Base-by-base conservation (phyloP, 1,140 invertebrate genomes). In the Apis florea region DNA sequence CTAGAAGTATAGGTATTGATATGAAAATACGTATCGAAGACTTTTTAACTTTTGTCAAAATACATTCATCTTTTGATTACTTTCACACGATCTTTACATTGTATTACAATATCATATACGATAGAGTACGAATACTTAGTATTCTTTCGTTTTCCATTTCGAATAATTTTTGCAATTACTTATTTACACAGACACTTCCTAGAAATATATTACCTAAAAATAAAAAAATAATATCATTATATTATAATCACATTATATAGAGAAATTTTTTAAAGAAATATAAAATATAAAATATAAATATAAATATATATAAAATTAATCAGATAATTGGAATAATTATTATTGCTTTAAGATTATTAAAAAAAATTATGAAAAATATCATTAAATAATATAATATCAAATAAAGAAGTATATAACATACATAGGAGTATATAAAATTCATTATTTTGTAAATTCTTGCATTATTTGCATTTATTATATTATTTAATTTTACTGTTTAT, bases 1-100 rank as follows among this genome's bases (percentile, higher is more conserved):
- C n/a, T 63, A 69, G 21, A 77, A 24, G 47, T 56, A 69, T 47
- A 49, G 26, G 19, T 53, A 76, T 69, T 71, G 69, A 81, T 85
- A 73, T 17, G 80, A 85, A 88, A 87, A 85, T 89, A 85, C 26
- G 47, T 79, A 40, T 31, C 3, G 68, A 80, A 76, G 64, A 59
- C 66, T 83, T 70, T 71, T 17, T 72, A 77, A 64, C 31, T 64
- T 9, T 78, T 83, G 67, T n/a, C 47, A 79, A 83, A 79, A 82
- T 77, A 82, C 72, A 76, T 68, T 82, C 79, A 49, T 82, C 51
- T 70, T n/a, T 70, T 13, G 17, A 19, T 72, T 82, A 82, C 56
- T 82, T 82, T 70, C 56, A 49, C 51, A 11, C 51, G 40, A 2
- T 31, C 24, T 26, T 26, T 21, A n/a, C 24, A 12, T 58, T n/a